A percentile compares a stretch with the other conserved stretches of the same genome.
These are phyloP conservation scores for Phyllopteryx taeniolatus DNA, from an alignment of 2,113 vertebrate genomes.

Conservation along the genomic window DNA sequence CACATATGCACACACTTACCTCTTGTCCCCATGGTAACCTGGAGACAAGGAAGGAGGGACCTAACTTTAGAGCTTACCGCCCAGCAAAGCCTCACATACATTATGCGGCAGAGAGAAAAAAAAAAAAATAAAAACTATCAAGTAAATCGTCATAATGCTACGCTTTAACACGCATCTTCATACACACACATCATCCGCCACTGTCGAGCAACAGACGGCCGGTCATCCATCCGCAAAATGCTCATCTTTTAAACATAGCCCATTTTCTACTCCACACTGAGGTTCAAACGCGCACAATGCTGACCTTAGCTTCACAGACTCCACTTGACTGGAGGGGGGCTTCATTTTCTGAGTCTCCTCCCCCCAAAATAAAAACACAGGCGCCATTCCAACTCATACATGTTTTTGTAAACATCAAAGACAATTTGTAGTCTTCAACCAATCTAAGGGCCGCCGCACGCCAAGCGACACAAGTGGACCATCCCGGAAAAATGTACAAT, in stretches of 20 bases:
- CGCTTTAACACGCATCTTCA: no score
- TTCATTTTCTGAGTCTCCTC: no score
- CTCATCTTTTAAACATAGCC: neutral
- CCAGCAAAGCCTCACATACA: conserved; percentile 48
- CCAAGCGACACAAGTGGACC: no score
- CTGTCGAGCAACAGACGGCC: no score
- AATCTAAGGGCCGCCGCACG: no score
- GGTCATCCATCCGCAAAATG: neutral
- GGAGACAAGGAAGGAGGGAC: conserved; percentile 43
- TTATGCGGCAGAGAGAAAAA: conserved; percentile 24
- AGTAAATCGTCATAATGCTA: conserved; percentile 6
- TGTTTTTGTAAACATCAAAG: no score
- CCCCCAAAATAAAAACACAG: no score
- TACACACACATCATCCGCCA: no score
- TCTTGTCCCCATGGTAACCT: conserved; percentile 63
- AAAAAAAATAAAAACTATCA: neutral
- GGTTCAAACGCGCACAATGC: neutral
- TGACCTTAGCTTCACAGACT: neutral
- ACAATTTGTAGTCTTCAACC: no score
- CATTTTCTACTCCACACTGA: neutral
- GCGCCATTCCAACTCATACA: no score
- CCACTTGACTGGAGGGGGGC: neutral
- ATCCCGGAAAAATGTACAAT: no score
- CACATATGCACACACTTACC: conserved; percentile 24
- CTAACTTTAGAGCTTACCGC: conserved; percentile 60